These are phyloP conservation scores for Pemphredon lugubris DNA, from an alignment of 2,888 invertebrate species.

Conservation along the genomic window DNA sequence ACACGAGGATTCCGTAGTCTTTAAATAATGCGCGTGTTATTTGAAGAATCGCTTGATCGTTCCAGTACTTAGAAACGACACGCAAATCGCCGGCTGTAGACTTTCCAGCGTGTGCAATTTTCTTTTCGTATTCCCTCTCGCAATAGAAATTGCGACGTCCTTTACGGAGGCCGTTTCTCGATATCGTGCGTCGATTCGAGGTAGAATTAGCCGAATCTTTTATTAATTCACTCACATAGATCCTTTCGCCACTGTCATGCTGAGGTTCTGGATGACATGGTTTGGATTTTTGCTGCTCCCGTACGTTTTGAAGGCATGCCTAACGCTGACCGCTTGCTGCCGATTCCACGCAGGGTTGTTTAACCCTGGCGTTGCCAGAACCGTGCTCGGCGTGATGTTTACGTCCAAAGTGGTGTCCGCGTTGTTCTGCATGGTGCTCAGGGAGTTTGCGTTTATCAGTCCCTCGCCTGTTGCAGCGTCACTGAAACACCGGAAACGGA, in stretches of 20 bases:
- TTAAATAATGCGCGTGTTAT: too few species aligned
- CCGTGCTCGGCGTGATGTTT: constrained; percentile 67
- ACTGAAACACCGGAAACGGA: too few species aligned
- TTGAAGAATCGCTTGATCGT: too few species aligned
- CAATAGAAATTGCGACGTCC: too few species aligned
- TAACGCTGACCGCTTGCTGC: constrained; percentile 93
- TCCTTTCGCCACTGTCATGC: constrained; percentile 96
- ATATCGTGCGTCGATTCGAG: too few species aligned
- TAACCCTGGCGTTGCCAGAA: constrained; percentile 77
- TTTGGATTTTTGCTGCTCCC: constrained; percentile 93
- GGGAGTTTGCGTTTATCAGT: constrained; percentile 65
- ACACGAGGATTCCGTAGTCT: too few species aligned
- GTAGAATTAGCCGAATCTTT: too few species aligned
- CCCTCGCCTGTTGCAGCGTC: constrained; percentile 80
- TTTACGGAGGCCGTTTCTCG: too few species aligned
- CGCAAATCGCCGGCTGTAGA: too few species aligned
- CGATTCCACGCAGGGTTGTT: constrained; percentile 83
- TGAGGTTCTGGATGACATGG: constrained; percentile 93
- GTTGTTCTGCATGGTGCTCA: constrained; percentile 71
- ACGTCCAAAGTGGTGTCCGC: constrained; percentile 66
- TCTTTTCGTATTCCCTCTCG: not conserved
- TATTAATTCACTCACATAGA: constrained; percentile 97
- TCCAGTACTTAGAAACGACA: too few species aligned
- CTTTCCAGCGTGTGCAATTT: too few species aligned
- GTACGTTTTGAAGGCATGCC: constrained; percentile 94